Base-by-base conservation (phyloP, 2,797 vertebrate species). In the Cyclopterus lumpus region DNA sequence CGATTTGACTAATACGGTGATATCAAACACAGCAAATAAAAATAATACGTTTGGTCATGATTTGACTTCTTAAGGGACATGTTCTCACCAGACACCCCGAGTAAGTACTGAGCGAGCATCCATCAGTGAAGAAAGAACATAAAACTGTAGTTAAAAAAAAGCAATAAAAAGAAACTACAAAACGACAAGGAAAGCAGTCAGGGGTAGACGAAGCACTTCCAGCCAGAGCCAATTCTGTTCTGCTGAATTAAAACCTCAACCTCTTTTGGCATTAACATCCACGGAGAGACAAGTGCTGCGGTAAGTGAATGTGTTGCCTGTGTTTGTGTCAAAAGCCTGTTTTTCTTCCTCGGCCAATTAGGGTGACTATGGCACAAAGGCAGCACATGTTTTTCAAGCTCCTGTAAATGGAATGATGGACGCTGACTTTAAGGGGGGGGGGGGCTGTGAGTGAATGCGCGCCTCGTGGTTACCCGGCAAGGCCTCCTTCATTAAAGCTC, bases 321-420 rank as follows among this genome's bases (percentile, higher is more conserved):
- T 97, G 96, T 96, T 97, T 97, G 97, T 97, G 96, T 98, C 96
- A 97, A 97, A 99, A 94, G 93, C 92, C 90, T 92, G 93, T 93
- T 94, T 97, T 97, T 94, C 94, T 93, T 88, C 95, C 95, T 93
- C 87, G 80, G 88, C 94, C 96, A 98, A 99, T 98, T 98, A 98
- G 96, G 95, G 96, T 87, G 95, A 97, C 96, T 95, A 94, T 92
- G 94, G 95, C 95, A 97, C 96, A 96, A 97, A 97, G 96, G 94
- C 94, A 88, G 95, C 96, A 97, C 97, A 96, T 98, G n/a, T 97
- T 97, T 97, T 96, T 96, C 95, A 96, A 96, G 96, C 95, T 96
- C 93, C 95, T 96, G 96, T 94, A 98, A 99, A 99, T 98, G 96
- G 97, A 98, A 96, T 97, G 96, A 98, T 97, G 96, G 97, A 97